phyloP scores from a whole-genome alignment of 2,797 vertebrate species.

The Sebastes miniatus region DNA sequence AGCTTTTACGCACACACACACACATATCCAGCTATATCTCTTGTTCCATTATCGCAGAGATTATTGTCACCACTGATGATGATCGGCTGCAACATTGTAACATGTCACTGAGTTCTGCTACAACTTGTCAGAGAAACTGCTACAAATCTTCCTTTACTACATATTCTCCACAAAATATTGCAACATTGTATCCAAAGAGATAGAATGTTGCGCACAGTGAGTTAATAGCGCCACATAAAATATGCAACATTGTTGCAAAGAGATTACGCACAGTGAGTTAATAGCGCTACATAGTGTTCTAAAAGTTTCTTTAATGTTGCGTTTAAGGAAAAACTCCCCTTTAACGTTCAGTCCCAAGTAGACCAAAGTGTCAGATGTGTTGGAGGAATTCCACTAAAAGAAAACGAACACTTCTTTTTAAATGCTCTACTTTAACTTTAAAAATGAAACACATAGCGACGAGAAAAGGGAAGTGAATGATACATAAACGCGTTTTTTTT shows the following conservation, averaged over 20 bases:
- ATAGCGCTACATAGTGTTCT: background rate
- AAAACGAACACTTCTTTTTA: constrained; percentile 31
- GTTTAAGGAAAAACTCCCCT: constrained; percentile 1
- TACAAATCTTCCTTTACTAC: too few relatives aligned
- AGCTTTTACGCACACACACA: background rate
- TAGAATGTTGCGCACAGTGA: too few relatives aligned
- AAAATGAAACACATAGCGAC: background rate
- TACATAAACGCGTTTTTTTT: background rate
- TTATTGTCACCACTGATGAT: too few relatives aligned
- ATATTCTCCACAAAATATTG: background rate
- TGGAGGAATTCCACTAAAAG: constrained; percentile 59
- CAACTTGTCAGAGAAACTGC: too few relatives aligned
- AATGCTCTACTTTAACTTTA: constrained; percentile 2
- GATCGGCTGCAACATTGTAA: too few relatives aligned
- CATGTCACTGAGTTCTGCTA: too few relatives aligned
- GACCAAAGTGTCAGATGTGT: constrained; percentile 60
- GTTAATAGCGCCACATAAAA: background rate
- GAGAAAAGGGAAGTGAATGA: background rate
- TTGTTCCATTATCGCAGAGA: too few relatives aligned
- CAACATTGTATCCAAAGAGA: background rate
- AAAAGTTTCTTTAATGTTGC: constrained; percentile 10
- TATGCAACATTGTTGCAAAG: background rate
- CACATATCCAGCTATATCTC: too few relatives aligned
- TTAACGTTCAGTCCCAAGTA: constrained; percentile 45
- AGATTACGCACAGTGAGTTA: background rate